A percentile compares a stretch with the other conserved stretches of the same genome.
Evolutionary conservation across 2,113 vertebrate genomes (phyloP).

Genomic region (Oreochromis tanganicae): DNA sequence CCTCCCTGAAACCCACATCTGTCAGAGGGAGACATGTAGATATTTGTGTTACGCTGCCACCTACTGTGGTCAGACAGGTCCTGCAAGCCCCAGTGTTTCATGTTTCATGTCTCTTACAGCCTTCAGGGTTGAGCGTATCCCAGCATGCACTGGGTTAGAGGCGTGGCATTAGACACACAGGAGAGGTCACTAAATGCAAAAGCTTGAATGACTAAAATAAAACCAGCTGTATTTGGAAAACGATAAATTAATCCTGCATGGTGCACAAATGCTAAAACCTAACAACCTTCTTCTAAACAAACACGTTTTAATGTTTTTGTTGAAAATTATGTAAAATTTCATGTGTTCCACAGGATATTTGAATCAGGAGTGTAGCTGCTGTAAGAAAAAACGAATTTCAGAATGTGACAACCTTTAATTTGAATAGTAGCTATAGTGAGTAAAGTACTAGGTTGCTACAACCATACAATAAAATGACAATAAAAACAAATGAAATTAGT

Average conservation of each 20-base stretch:
- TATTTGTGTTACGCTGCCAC: slow-evolving; percentile 13
- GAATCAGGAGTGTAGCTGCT: background rate
- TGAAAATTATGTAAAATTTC: background rate
- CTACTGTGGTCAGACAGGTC: background rate
- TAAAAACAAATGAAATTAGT: background rate
- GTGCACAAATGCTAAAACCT: background rate
- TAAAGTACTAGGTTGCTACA: background rate
- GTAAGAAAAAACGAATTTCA: background rate
- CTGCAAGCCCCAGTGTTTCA: background rate
- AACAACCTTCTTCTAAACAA: background rate
- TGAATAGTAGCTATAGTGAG: fast-evolving
- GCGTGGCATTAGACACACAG: background rate
- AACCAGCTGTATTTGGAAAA: background rate
- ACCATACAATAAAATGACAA: background rate
- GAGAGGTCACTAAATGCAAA: background rate
- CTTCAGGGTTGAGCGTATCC: background rate
- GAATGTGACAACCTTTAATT: background rate
- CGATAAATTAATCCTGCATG: fast-evolving
- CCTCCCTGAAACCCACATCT: background rate
- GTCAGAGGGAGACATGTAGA: background rate
- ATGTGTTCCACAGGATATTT: background rate
- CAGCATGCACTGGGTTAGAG: background rate
- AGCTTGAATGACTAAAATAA: background rate
- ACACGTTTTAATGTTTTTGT: fast-evolving
- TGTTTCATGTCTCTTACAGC: background rate